These are phyloP conservation scores for Darevskia mixta DNA, from an alignment of 2,797 vertebrate species.

Conservation along the genomic window DNA sequence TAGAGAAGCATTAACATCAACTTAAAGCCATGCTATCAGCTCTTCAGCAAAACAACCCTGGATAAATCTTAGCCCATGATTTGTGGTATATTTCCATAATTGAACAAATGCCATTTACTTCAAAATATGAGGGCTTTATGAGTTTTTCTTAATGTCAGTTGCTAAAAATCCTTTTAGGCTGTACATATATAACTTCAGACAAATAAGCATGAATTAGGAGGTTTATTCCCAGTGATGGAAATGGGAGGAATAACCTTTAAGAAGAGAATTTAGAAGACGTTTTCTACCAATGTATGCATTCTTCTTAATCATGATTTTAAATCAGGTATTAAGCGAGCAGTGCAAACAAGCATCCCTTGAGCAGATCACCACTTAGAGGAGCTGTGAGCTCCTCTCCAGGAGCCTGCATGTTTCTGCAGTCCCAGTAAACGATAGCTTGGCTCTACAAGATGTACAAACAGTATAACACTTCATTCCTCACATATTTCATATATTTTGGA, in stretches of 20 bases:
- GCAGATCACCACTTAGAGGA: no score
- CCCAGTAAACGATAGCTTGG: no score
- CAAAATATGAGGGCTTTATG: no score
- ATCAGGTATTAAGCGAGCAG: no score
- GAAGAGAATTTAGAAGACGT: neutral
- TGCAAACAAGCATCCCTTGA: no score
- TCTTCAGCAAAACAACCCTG: neutral
- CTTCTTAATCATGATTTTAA: neutral
- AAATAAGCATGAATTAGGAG: neutral
- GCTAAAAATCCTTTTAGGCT: neutral
- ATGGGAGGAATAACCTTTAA: neutral
- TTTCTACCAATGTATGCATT: neutral
- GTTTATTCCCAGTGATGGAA: neutral
- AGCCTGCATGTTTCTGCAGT: no score
- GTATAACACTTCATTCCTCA: no score
- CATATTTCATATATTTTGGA: neutral
- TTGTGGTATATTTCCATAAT: neutral
- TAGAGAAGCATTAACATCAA: neutral
- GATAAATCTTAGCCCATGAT: neutral
- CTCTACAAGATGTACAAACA: no score
- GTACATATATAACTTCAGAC: neutral
- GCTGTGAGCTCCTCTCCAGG: no score
- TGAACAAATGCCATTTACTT: neutral
- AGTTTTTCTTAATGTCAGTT: neutral
- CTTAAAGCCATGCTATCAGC: neutral